Evolutionary conservation across 2,113 vertebrate species (phyloP).

Genomic region (Anseranas semipalmata): DNA sequence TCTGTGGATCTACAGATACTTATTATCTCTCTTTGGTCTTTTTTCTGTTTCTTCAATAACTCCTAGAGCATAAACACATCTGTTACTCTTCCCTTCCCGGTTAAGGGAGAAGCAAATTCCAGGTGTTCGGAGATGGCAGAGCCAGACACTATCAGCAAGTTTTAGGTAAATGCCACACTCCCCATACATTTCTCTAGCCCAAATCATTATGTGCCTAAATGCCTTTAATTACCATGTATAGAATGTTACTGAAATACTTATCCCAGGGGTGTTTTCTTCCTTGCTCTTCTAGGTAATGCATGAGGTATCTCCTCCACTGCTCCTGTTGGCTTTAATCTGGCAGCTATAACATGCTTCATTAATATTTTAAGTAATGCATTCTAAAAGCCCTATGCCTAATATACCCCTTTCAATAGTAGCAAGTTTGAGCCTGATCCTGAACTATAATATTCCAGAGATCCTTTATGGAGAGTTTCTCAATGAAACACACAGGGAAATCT

Average conservation of each 20-base stretch:
- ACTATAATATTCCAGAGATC: neutral
- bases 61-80: slow-evolving; percentile 1
- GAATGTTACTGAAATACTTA: neutral
- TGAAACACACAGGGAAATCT: neutral
- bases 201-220: neutral
- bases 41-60: slow-evolving; percentile 1
- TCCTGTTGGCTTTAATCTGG: neutral
- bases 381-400: neutral
- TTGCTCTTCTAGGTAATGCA: neutral
- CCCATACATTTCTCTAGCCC: neutral
- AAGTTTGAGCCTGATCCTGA: neutral
- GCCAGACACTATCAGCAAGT: neutral
- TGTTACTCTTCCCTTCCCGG: neutral
- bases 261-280: neutral
- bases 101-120: neutral
- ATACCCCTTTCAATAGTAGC: neutral
- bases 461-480: neutral
- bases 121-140: neutral
- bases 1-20: neutral
- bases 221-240: neutral
- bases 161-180: neutral
- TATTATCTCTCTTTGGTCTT: neutral
- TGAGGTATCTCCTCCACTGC: neutral
- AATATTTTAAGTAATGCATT: neutral
- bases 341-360: neutral